These are phyloP conservation scores for Xylocampa areola DNA, from an alignment of 2,888 invertebrate genomes.

Conservation along the genomic window DNA sequence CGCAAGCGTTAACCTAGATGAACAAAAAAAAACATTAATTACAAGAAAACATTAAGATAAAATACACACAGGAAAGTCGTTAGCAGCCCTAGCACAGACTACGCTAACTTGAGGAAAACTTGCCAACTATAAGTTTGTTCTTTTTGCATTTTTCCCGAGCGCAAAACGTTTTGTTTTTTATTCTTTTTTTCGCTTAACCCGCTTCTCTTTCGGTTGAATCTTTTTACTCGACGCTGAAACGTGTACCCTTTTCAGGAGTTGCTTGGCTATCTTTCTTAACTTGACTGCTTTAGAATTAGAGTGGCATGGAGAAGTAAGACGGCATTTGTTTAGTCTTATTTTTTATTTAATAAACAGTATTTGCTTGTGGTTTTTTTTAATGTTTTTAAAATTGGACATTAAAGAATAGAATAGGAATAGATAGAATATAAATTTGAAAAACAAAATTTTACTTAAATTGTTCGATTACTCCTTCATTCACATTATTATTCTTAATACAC, in stretches of 20 bases:
- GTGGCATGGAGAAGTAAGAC: slow-evolving; percentile 65
- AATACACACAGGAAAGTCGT: slow-evolving; percentile 69
- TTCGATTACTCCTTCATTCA: too few relatives aligned
- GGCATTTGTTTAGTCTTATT: not conserved
- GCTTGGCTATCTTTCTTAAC: slow-evolving; percentile 87
- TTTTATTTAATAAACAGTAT: too few relatives aligned
- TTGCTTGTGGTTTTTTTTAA: too few relatives aligned
- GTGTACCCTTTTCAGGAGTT: slow-evolving; percentile 89
- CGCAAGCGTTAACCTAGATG: slow-evolving; percentile 23
- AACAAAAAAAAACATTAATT: slow-evolving; percentile 58
- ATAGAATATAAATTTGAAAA: too few relatives aligned
- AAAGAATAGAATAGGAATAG: too few relatives aligned
- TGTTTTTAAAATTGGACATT: too few relatives aligned
- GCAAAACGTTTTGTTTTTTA: slow-evolving; percentile 72
- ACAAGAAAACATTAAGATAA: slow-evolving; percentile 66
- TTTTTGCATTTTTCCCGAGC: slow-evolving; percentile 84
- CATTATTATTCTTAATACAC: too few relatives aligned
- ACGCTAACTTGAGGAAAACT: slow-evolving; percentile 82
- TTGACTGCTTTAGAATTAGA: slow-evolving; percentile 77
- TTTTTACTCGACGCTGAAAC: slow-evolving; percentile 83
- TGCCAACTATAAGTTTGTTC: slow-evolving; percentile 83
- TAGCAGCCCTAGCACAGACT: slow-evolving; percentile 63
- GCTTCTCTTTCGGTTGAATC: slow-evolving; percentile 78
- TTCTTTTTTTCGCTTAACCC: slow-evolving; percentile 66
- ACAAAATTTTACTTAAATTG: too few relatives aligned